Base-by-base conservation (phyloP, 2,888 invertebrate species). In the Drosophila mettleri region DNA sequence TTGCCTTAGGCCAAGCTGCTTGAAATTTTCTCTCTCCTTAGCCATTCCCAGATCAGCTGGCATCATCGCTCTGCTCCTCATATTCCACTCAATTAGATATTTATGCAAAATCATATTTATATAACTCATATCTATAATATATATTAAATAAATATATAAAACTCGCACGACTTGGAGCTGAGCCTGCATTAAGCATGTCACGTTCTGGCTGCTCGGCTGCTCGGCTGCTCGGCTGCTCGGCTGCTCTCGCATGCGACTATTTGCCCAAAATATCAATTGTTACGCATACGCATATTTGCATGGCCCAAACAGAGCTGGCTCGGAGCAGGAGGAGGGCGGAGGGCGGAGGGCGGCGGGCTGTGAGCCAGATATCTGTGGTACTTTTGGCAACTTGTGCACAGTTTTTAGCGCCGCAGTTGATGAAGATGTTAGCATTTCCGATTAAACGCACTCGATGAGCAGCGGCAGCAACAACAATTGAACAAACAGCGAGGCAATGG, bases 361-460 rank as follows among this genome's bases (percentile, higher is more conserved):
- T n/a, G 45, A 16, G 14, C 29, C 57, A 49, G 34, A 10, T 16
- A 9, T 24, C 49, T n/a, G 33, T 10, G 49, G 33, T 12, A 29
- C 18, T 51, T 62, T 65, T 68, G 57, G 41, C 31, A 38, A 52
- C 38, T 55, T 41, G 69, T 71, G 66, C 61, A 41, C 77, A 80
- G 68, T 69, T 80, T 66, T 78, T 54, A 29, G 7, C 14, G 72
- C 67, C 73, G 57, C 67, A 71, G 57, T 63, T 16, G 65, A 86
- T 88, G 83, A 87, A 88, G 88, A 88, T 89, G 89, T 80, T 83
- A 71, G 64, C 83, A 72, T 74, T 85, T 81, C 74, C 78, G 74
- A 80, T 89, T 88, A 79, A 87, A 77, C 70, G 86, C 80, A 79
- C 67, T 24, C 58, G 39, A 51, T 34, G 31, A 45, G 39, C 58